Conservation (phyloP, 2,113 vertebrate species). For the Australoheros scitulus region DNA sequence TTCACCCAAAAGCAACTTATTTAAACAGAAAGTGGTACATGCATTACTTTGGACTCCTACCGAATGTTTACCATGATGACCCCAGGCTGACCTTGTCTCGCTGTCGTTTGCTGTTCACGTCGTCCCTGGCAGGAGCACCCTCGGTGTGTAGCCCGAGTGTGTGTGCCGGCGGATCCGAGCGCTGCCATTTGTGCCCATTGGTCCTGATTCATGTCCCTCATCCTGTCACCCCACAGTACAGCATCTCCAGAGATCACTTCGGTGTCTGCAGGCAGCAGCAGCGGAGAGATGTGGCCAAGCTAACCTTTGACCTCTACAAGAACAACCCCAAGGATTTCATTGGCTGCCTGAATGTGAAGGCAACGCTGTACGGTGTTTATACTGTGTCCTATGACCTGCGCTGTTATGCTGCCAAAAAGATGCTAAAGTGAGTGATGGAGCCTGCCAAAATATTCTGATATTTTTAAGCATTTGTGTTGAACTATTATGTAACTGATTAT, state of each 20-base stretch:
- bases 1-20: constrained; percentile 44
- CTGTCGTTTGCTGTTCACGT: constrained; percentile 21
- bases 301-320: constrained; percentile 95
- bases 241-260: constrained; percentile 61
- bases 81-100: constrained; percentile 11
- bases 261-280: constrained; percentile 60
- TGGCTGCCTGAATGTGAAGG: constrained; percentile 91
- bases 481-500: not conserved
- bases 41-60: constrained; percentile 24
- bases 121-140: not conserved
- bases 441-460: not conserved
- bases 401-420: constrained; percentile 83
- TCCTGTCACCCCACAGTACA: constrained; percentile 28
- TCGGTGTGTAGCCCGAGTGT: not conserved
- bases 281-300: constrained; percentile 87
- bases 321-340: constrained; percentile 88
- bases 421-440: constrained; percentile 64
- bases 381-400: constrained; percentile 90
- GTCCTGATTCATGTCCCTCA: not conserved
- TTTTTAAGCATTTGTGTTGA: not conserved
- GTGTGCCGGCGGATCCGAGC: not conserved
- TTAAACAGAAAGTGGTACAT: constrained; percentile 51
- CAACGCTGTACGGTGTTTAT: constrained; percentile 91
- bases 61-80: constrained; percentile 22
- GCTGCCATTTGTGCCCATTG: not conserved